Percentiles rank a stretch among this genome's conserved stretches.
phyloP scores from a whole-genome alignment of 2,888 invertebrate species.

The Agriotes lineatus region DNA sequence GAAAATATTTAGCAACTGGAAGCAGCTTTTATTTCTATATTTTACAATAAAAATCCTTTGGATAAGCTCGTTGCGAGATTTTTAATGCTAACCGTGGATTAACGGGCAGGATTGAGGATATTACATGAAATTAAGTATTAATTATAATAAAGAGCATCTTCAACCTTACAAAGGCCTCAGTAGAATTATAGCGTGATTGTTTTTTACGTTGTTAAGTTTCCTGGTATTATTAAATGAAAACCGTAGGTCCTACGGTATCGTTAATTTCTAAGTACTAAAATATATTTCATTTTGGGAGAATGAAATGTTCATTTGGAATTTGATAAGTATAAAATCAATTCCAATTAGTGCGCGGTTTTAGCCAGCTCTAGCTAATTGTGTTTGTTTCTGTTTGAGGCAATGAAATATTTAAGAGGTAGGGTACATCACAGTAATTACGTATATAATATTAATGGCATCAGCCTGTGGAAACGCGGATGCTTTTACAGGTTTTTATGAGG shows the following conservation, averaged over 20 bases:
- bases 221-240: neutral
- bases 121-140: too few species aligned
- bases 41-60: too few species aligned
- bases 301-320: neutral
- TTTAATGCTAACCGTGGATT: too few species aligned
- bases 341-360: neutral
- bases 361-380: slow-evolving; percentile 5
- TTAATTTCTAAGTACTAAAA: neutral
- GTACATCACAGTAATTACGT: slow-evolving; percentile 20
- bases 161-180: too few species aligned
- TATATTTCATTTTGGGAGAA: neutral
- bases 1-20: too few species aligned
- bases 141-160: too few species aligned
- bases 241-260: neutral
- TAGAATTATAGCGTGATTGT: too few species aligned
- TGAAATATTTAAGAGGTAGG: slow-evolving; percentile 14
- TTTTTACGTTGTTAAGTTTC: too few species aligned
- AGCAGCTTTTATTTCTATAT: too few species aligned
- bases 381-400: slow-evolving; percentile 11
- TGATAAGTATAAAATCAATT: slow-evolving; percentile 9
- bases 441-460: slow-evolving; percentile 14
- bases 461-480: slow-evolving; percentile 7
- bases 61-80: too few species aligned
- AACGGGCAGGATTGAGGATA: too few species aligned
- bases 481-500: slow-evolving; percentile 3